Conservation (phyloP, 2,113 vertebrate genomes). For the Pygoscelis adeliae region DNA sequence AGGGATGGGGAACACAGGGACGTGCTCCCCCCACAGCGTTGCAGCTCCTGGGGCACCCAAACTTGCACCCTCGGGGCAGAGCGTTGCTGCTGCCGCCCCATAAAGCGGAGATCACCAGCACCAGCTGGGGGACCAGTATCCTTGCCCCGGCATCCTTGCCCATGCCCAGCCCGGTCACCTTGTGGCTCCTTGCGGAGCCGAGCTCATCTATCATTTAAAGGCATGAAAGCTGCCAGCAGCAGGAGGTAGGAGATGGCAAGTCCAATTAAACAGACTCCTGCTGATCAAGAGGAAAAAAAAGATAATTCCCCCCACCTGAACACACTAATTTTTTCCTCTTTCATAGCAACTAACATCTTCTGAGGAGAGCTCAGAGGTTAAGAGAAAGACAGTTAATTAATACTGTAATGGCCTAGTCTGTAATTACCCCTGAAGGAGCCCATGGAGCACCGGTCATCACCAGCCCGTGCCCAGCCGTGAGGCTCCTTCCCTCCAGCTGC, state of each 20-base stretch:
- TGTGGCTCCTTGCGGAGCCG: not conserved
- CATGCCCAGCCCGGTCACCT: accelerated
- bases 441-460: not conserved
- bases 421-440: slow-evolving; percentile 43
- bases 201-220: not conserved
- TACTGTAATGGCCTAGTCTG: not conserved
- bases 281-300: not conserved
- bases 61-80: not conserved
- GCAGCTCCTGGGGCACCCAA: not conserved
- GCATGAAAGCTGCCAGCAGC: not conserved
- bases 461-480: not conserved
- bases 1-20: not conserved
- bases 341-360: slow-evolving; percentile 21
- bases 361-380: slow-evolving; percentile 31
- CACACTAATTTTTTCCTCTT: slow-evolving; percentile 6
- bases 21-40: accelerated
- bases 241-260: not conserved
- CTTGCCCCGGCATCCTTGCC: not conserved
- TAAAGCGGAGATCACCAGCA: not conserved
- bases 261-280: slow-evolving; percentile 38
- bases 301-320: not conserved
- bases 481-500: not conserved
- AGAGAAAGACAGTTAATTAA: slow-evolving; percentile 50
- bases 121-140: not conserved
- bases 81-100: not conserved